Evolutionary conservation across 1,140 invertebrate genomes (phyloP).

Genomic region (Drosophila orosa): DNA sequence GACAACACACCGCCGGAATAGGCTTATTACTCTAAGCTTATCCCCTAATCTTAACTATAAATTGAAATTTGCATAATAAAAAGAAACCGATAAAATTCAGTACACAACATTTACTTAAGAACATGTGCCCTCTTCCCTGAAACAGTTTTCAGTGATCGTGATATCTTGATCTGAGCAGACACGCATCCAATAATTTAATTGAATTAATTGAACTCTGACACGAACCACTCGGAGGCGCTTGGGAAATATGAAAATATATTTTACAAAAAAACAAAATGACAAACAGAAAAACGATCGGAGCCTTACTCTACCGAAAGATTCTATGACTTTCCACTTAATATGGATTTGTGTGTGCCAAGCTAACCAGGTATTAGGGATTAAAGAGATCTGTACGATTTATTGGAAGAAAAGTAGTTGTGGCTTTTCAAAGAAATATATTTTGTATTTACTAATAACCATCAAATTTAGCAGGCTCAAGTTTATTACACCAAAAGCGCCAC

Average conservation of each 20-base stretch:
- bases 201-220: conserved; percentile 83
- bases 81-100: not conserved
- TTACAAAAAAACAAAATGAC: conserved; percentile 49
- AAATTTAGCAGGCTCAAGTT: not conserved
- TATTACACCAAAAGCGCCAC: not conserved
- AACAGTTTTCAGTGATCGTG: conserved; percentile 25
- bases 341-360: not conserved
- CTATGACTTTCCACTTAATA: not conserved
- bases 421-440: not conserved
- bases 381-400: not conserved
- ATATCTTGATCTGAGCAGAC: conserved; percentile 45
- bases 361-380: not conserved
- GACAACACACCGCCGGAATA: conserved; percentile 87
- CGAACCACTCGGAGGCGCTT: conserved; percentile 37
- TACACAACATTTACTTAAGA: not conserved
- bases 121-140: not conserved
- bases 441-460: not conserved
- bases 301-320: not conserved
- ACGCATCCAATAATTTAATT: conserved; percentile 72
- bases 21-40: conserved; percentile 34
- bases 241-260: conserved; percentile 58
- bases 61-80: conserved; percentile 24
- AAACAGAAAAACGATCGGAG: not conserved
- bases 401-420: not conserved
- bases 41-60: conserved; percentile 28